Conservation (phyloP, 2,888 invertebrate genomes). For the Phasia obesa region DNA sequence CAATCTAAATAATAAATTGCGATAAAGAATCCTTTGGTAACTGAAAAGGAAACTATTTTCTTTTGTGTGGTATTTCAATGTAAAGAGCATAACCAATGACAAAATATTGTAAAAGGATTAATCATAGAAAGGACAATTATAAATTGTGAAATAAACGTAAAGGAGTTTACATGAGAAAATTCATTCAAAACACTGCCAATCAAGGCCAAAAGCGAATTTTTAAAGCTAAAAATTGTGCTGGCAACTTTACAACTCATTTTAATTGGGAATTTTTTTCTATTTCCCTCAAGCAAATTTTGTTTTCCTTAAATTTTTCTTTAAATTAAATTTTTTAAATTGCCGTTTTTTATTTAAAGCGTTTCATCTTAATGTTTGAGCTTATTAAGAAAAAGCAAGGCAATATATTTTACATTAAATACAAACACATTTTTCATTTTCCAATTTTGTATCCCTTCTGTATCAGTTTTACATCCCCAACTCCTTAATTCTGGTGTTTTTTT, state of each 20-base stretch:
- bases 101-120: constrained; percentile 28
- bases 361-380: constrained; percentile 61
- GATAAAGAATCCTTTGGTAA: constrained; percentile 19
- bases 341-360: constrained; percentile 6
- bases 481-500: not conserved
- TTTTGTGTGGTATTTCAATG: constrained; percentile 29
- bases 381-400: constrained; percentile 67
- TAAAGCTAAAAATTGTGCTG: not conserved
- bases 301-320: constrained; percentile 11
- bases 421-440: constrained; percentile 65
- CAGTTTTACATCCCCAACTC: not conserved
- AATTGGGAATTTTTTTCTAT: not conserved
- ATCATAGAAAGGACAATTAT: constrained; percentile 13
- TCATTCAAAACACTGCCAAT: not conserved
- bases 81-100: constrained; percentile 49
- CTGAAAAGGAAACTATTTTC: constrained; percentile 3
- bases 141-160: constrained; percentile 2
- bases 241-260: not conserved
- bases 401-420: constrained; percentile 51
- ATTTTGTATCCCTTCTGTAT: constrained; percentile 41
- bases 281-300: not conserved
- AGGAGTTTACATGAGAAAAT: constrained; percentile 43
- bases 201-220: not conserved
- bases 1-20: constrained; percentile 1
- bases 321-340: constrained; percentile 50